Evolutionary conservation across 2,797 vertebrate species (phyloP).

Genomic region (Macroramphosus scolopax): DNA sequence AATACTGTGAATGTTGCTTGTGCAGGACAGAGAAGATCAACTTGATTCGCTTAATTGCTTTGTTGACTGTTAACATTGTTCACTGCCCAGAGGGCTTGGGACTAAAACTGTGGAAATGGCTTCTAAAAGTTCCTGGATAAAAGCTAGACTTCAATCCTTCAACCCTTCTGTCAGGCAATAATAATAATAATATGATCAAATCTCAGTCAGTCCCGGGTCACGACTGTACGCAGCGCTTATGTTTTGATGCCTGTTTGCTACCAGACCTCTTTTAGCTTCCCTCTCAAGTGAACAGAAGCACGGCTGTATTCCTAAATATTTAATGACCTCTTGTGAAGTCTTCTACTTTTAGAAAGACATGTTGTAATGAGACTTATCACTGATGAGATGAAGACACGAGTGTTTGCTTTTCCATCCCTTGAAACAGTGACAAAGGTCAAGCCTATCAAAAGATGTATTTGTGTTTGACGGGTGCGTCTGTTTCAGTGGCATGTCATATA

Average conservation of each 20-base stretch:
- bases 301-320: conserved; percentile 51
- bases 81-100: neutral
- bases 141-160: neutral
- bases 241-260: conserved; percentile 17
- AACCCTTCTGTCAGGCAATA: too few species aligned
- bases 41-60: conserved; percentile 16
- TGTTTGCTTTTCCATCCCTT: neutral
- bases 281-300: conserved; percentile 43
- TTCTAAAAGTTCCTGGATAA: neutral
- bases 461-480: too few species aligned
- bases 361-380: conserved; percentile 11
- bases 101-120: too few species aligned
- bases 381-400: neutral
- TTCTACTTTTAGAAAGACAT: conserved; percentile 41
- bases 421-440: too few species aligned
- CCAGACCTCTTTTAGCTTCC: too few species aligned
- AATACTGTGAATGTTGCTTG: conserved; percentile 13
- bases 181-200: conserved; percentile 20
- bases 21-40: conserved; percentile 1
- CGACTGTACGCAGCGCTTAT: conserved; percentile 10
- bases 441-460: too few species aligned
- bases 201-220: too few species aligned
- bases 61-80: conserved; percentile 9
- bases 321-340: conserved; percentile 37
- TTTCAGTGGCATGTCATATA: too few species aligned